Evolutionary conservation across 64 coral and sea anemone species (phyloP).

Genomic region (Pocillopora verrucosa): DNA sequence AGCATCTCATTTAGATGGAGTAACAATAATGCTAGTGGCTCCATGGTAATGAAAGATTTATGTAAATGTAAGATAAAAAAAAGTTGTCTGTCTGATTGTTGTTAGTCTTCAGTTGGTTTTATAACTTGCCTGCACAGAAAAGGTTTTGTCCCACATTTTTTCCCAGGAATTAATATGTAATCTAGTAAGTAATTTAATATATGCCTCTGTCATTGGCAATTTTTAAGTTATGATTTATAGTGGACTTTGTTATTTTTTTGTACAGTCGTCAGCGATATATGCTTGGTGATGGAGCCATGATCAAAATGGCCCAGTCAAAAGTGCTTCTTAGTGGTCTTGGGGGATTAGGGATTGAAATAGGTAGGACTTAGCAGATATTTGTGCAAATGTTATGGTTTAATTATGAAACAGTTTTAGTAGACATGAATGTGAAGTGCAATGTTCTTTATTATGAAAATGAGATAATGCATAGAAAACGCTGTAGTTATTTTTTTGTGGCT

Average conservation of each 20-base stretch:
- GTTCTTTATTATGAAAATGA: not conserved
- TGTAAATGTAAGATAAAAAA: no score
- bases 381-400: not conserved
- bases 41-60: no score
- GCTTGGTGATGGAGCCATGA: slow-evolving; percentile 97
- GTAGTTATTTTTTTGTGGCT: no score
- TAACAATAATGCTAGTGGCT: no score
- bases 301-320: slow-evolving; percentile 82
- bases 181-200: no score
- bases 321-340: slow-evolving; percentile 96
- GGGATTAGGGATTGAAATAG: slow-evolving; percentile 93
- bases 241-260: not conserved
- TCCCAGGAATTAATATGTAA: no score
- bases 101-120: no score
- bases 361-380: slow-evolving; percentile 22
- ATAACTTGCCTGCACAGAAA: no score
- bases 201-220: not conserved
- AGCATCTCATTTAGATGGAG: no score
- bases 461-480: no score
- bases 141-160: no score
- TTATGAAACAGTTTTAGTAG: not conserved
- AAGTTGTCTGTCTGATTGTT: no score
- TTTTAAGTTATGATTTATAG: not conserved
- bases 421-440: not conserved
- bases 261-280: slow-evolving; percentile 94